Evolutionary conservation across 2,888 invertebrate species (phyloP).

Genomic region (Podabrus alpinus): DNA sequence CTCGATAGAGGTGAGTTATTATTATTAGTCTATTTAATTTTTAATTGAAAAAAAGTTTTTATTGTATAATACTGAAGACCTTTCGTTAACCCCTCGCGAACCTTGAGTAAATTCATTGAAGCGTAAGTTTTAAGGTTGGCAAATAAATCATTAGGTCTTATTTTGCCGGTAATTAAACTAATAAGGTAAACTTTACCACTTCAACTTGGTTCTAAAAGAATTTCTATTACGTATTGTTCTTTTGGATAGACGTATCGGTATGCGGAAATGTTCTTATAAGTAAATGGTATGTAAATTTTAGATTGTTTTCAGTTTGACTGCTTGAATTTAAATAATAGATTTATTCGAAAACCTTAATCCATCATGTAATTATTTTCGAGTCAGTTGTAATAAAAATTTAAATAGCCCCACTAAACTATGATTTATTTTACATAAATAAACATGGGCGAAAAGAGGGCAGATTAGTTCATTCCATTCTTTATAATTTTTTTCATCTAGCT

Average conservation of each 20-base stretch:
- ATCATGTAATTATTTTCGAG: background rate
- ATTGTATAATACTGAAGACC: background rate
- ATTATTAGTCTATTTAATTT: background rate
- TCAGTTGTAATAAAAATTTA: background rate
- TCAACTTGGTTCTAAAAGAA: background rate
- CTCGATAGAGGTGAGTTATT: slow-evolving; percentile 64
- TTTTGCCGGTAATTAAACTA: background rate
- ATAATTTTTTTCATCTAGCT: background rate
- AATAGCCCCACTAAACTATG: too few relatives aligned
- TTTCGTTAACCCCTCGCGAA: background rate
- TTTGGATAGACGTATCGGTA: background rate
- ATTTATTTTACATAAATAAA: background rate
- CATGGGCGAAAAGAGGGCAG: background rate
- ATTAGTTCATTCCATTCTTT: background rate
- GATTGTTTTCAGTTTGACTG: background rate
- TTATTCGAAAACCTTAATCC: background rate
- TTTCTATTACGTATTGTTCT: background rate
- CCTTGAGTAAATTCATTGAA: background rate
- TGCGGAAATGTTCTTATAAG: background rate
- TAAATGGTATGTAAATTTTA: background rate
- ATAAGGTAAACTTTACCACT: background rate
- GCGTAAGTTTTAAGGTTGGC: background rate
- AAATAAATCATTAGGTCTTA: background rate
- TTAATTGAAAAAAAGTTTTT: background rate
- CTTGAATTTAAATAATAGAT: background rate